These are phyloP conservation scores for Theropithecus gelada DNA, from an alignment of 2,113 vertebrate genomes.

Conservation along the genomic window DNA sequence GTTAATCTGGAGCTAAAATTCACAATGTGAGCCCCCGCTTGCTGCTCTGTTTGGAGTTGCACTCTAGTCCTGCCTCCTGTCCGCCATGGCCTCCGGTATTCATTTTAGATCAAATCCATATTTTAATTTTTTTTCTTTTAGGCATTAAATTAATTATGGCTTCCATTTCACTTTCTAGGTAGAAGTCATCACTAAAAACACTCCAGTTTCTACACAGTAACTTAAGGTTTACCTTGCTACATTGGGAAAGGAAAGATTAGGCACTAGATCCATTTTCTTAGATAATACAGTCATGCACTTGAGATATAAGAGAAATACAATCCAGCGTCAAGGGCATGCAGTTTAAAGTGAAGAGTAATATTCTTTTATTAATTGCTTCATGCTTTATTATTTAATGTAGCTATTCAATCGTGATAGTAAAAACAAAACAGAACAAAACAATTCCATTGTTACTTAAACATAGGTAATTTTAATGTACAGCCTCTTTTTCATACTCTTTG, in stretches of 20 bases:
- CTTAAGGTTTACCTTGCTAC: neutral
- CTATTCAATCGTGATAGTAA: neutral
- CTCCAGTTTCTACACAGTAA: neutral
- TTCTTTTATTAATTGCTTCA: neutral
- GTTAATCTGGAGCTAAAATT: no score
- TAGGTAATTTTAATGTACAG: neutral
- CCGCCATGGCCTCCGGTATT: no score
- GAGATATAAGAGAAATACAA: neutral
- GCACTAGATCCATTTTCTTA: neutral
- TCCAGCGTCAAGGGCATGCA: neutral
- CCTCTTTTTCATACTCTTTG: neutral
- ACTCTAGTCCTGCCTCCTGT: no score
- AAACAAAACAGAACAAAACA: neutral
- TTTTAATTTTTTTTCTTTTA: slow-evolving; percentile 35
- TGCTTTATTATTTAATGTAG: neutral
- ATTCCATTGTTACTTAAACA: neutral
- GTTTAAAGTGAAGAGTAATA: neutral
- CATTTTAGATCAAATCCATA: neutral
- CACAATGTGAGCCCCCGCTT: no score
- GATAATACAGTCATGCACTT: neutral
- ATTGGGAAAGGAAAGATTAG: neutral
- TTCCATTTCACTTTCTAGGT: neutral
- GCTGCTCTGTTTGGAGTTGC: no score
- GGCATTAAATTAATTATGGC: neutral
- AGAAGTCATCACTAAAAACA: neutral